A percentile compares a stretch with the other conserved stretches of the same genome.
Conservation (phyloP, 2,888 invertebrate genomes). For the Pyrrhosoma nymphula region DNA sequence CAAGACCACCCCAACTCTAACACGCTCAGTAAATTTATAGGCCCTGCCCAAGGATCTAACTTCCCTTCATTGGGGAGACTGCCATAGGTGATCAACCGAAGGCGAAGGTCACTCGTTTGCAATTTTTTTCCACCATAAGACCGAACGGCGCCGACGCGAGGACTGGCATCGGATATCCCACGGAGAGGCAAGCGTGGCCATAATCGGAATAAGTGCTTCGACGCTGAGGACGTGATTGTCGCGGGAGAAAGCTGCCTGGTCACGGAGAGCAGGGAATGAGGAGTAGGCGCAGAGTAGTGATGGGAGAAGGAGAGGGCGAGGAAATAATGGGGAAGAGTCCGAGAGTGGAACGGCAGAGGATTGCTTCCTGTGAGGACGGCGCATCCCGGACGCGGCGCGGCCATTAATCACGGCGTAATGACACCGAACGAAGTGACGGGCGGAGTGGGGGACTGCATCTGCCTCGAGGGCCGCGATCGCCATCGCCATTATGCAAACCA, state of each 20-base stretch:
- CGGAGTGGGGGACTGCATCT: not conserved
- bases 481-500: too few relatives aligned
- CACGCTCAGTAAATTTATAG: too few relatives aligned
- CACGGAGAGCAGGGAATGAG: too few relatives aligned
- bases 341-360: not conserved
- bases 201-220: not conserved
- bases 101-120: too few relatives aligned
- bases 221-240: too few relatives aligned
- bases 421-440: not conserved
- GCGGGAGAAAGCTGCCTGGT: not conserved
- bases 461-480: too few relatives aligned
- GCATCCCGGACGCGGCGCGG: slow-evolving; percentile 18
- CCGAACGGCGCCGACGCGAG: not conserved
- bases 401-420: slow-evolving; percentile 18
- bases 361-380: not conserved
- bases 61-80: too few relatives aligned
- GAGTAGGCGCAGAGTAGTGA: not conserved
- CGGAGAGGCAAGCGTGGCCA: not conserved
- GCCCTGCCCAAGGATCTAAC: too few relatives aligned
- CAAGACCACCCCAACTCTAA: too few relatives aligned
- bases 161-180: not conserved
- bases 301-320: not conserved
- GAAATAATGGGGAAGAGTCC: not conserved
- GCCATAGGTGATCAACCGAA: too few relatives aligned
- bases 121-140: not conserved